phyloP scores from a whole-genome alignment of 2,797 vertebrate genomes.

The Myotis daubentonii region DNA sequence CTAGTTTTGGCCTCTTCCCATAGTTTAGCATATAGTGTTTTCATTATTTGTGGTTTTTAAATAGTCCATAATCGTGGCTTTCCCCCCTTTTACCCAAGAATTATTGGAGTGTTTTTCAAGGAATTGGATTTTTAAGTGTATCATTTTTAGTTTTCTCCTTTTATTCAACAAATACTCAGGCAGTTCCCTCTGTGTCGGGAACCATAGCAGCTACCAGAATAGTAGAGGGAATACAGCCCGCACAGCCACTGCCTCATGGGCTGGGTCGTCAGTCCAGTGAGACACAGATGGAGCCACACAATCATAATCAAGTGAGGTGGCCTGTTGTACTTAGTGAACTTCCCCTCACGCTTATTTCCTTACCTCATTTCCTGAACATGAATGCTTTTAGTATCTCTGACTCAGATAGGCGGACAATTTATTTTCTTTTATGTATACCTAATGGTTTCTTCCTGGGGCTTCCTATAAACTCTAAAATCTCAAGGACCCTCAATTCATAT shows the following conservation, averaged over 20 bases:
- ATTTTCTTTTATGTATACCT: neutral
- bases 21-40: neutral
- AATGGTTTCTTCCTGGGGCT: constrained; percentile 8
- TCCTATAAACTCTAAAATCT: constrained; percentile 38
- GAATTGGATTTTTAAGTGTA: constrained; percentile 1
- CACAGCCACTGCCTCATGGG: neutral
- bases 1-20: neutral
- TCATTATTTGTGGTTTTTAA: neutral
- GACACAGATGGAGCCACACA: neutral
- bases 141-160: neutral
- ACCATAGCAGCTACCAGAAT: neutral
- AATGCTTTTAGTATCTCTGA: neutral
- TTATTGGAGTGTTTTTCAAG: constrained; percentile 12
- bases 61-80: neutral
- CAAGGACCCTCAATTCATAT: neutral
- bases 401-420: neutral
- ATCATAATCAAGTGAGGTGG: neutral
- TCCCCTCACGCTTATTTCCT: neutral
- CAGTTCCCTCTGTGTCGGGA: neutral
- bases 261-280: neutral
- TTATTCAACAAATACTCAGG: neutral
- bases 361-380: neutral
- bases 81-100: neutral
- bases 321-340: neutral
- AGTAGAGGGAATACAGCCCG: neutral